Evolutionary conservation across 2,888 invertebrate species (phyloP).

Genomic region (Scaptomyza polygonia): DNA sequence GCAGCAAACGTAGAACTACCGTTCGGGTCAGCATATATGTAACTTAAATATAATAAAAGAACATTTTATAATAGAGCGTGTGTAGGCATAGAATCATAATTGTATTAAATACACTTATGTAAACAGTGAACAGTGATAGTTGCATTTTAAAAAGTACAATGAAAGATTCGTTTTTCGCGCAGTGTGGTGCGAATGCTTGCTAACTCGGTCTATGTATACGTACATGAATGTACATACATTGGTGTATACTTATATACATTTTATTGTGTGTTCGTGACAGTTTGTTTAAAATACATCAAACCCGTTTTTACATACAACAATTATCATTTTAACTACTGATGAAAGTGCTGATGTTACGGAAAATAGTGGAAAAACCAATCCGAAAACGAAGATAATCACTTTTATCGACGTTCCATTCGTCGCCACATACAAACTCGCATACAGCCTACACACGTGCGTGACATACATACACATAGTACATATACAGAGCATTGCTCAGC

Average conservation of each 20-base stretch:
- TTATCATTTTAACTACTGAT: conserved; percentile 33
- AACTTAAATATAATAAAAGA: conserved; percentile 58
- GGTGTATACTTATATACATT: conserved; percentile 36
- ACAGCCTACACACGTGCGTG: conserved; percentile 51
- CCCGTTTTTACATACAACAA: conserved; percentile 17
- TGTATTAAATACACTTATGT: conserved; percentile 39
- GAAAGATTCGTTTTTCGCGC: conserved; percentile 51
- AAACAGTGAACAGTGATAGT: conserved; percentile 35
- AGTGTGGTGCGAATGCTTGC: conserved; percentile 51
- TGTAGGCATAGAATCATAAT: conserved; percentile 39
- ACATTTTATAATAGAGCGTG: conserved; percentile 33
- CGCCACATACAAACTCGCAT: conserved; percentile 26
- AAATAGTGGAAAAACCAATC: conserved; percentile 15
- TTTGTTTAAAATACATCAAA: conserved; percentile 33
- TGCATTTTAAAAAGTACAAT: conserved; percentile 24
- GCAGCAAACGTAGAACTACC: conserved; percentile 46
- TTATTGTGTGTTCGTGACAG: conserved; percentile 50
- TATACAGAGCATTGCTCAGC: conserved; percentile 53
- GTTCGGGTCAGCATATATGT: conserved; percentile 55
- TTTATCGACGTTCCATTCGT: conserved; percentile 62
- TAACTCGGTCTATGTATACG: conserved; percentile 36
- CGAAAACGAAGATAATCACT: conserved; percentile 20
- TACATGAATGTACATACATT: conserved; percentile 27
- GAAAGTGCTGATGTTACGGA: conserved; percentile 26
- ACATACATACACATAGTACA: conserved; percentile 19